Evolutionary conservation across 2,113 vertebrate species (phyloP), one percentile per base, ranked within the genome.

Genomic region (Lepidothrix coronata): DNA sequence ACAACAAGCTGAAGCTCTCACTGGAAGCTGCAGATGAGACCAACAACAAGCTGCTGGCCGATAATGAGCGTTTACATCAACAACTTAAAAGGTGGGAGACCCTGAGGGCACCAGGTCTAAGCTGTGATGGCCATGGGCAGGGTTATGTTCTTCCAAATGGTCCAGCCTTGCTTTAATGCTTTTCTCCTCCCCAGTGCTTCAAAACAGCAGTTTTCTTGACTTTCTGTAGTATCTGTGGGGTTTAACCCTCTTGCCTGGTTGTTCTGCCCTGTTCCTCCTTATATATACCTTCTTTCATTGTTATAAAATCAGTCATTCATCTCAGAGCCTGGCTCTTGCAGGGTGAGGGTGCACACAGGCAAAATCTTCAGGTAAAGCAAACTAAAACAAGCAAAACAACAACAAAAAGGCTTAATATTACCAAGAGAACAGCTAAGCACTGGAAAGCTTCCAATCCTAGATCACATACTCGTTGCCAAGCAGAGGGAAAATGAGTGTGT

Each of bases 21-120:
- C 63, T 98, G 77, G 99, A 99, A 91, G 85, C 91, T 58, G 95
- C 98, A 95, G 99, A 99, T 80, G 99, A 99, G 58, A 66, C 97
- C 81, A 99, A 98, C 88, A 98, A 97, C 62, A 98, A 97, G 48
- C 97, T 99, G 6, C 79, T 97, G 3, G 98, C 98, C 88, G 98
- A 99, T 25, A 98, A 98, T 1, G 97, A 98, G n/a, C 95, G 97
- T 31, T 78, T 99, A 12, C 88, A 5, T 39, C 95, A 85, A 35
- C 98, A 98, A 87, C 94, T 98, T 61, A 98, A 97, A 97, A 97
- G 98, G 99, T 99, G 43, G 13, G 83, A 68, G 15, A 31, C 5
- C 5, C 17, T 79, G 49, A 22, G 28, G 39, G 19, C 24, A 16
- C 13, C 22, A 24, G 46, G 11, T 44, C 31, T 91, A 7, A 14